Evolutionary conservation across 2,888 invertebrate species (phyloP).

Genomic region (Synergus umbraculus): DNA sequence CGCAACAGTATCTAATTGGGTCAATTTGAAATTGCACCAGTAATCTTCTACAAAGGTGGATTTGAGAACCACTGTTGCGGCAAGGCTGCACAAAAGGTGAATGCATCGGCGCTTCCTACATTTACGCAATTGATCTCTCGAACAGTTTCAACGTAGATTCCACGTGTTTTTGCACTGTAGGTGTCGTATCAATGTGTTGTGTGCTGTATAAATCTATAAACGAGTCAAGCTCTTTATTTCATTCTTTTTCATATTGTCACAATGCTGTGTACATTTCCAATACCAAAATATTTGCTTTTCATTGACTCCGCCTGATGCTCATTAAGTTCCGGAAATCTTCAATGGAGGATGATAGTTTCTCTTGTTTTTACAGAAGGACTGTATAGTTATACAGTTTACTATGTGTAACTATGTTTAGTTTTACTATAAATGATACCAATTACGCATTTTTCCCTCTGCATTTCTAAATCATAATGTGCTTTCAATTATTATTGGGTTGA

Average conservation of each 20-base stretch:
- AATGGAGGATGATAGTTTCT: too few species aligned
- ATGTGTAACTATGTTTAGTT: too few species aligned
- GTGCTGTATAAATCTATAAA: neutral
- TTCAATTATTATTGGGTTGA: too few species aligned
- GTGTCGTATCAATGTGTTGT: constrained; percentile 6
- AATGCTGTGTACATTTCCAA: neutral
- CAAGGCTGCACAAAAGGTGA: constrained; percentile 74
- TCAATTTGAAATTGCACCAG: constrained; percentile 37
- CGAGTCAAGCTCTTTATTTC: neutral
- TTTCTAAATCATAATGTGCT: too few species aligned
- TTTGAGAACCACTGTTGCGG: constrained; percentile 65
- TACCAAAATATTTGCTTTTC: neutral
- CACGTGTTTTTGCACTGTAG: constrained; percentile 40
- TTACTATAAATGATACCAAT: too few species aligned
- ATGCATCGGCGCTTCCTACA: constrained; percentile 75
- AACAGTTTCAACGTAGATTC: constrained; percentile 63
- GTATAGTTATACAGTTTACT: too few species aligned
- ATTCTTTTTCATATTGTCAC: too few species aligned
- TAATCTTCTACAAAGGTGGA: constrained; percentile 18
- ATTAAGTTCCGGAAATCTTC: too few species aligned
- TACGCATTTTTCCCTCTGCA: too few species aligned
- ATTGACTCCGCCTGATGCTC: neutral
- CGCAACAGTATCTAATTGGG: constrained; percentile 4
- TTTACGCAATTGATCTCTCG: constrained; percentile 71
- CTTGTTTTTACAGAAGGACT: too few species aligned